Base-by-base conservation (phyloP, 2,797 vertebrate genomes). In the Gadopsis marmoratus region DNA sequence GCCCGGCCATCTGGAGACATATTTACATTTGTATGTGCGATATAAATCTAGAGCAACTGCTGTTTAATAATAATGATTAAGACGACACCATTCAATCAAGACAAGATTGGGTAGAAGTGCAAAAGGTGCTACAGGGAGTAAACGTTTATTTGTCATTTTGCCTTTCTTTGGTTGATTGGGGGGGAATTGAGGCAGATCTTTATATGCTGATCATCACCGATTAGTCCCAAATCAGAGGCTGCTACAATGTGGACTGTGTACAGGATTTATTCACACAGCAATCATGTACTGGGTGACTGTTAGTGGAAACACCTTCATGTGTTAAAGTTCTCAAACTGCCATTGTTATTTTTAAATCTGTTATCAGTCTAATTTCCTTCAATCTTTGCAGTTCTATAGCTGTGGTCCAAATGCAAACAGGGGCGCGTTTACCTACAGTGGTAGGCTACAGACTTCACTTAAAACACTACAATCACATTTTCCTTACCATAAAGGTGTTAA, bases 1-100 rank as follows among this genome's bases (percentile, higher is more conserved):
- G 88, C 48, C 93, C 89, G 0, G 97, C 95, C 81, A 96, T 93
- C 97, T 97, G 88, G 14, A 71, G 21, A 85, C 39, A 75, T 1
- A 66, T 48, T 41, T 45, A 70, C 60, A 83, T 51, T 60, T 39
- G 80, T 11, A 69, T 60, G 29, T 50, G 33, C 39, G 4, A 54
- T 11, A 71, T 19, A 8, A 33, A 56, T 39, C 17, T 23, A 58
- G 50, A 23, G 5, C 19, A 47, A 45, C 55, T 35, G 33, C 33
- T 33, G 12, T 8, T 66, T 3, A 39, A n/a, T 19, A 13, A 53
- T 47, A 21, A 65, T 4, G 23, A 19, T 45, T 0, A 43, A 10
- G 21, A 26, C n/a, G 26, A 53, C 68, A 59, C 0, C 8, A 26
- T 62, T 11, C 0, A 1, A 19, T 26, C 8, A 45, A 48, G 14